Base-by-base conservation (phyloP, 2,797 vertebrate species). In the Antrozous pallidus region DNA sequence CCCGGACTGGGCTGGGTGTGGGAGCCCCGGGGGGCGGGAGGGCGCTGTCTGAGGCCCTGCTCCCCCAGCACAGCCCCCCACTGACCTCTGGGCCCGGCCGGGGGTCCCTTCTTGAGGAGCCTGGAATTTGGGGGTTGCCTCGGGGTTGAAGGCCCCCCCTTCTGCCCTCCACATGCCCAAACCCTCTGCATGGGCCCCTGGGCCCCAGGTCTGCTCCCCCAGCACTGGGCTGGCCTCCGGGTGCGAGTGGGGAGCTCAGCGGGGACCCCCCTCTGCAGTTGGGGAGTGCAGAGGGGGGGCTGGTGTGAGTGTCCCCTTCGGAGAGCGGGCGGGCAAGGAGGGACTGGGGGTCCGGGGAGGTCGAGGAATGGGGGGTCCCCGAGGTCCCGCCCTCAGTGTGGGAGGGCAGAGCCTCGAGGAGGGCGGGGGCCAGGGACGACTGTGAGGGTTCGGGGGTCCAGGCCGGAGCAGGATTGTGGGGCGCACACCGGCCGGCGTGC, bases 351-450 rank as follows among this genome's bases (percentile, higher is more conserved):
- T 10, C 67, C 6, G 10, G 17, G 24, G 26, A 14, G 58, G 36
- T 11, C 16, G 3, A 14, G 24, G 36, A 10, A 3, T 20, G 16
- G 58, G 58, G 45, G 17, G 10, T 36, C 4, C 24, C 9, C 31
- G 5, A 4, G 33, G 54, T 0, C 11, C 69, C 1, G 8, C 28
- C 9, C 20, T n/a, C 5, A 1, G 42, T 20, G 24, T 5, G 26
- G 40, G 26, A 63, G 56, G 73, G 28, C 33, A 3, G 33, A 38
- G 12, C 18, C 26, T 5, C 3, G 31, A 1, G 36, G 24, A 13
- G 84, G 31, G 1, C 12, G n/a, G 0, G 1, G 82, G 38, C 0
- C 0, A 22, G 16, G 6, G 69, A 26, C 7, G 7, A 7, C 26
- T 71, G 24, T 28, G 54, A 7, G 14, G 0, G 3, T 14, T 28